phyloP scores from a whole-genome alignment of 92 coral and sea anemone species.

The Porites divaricata region DNA sequence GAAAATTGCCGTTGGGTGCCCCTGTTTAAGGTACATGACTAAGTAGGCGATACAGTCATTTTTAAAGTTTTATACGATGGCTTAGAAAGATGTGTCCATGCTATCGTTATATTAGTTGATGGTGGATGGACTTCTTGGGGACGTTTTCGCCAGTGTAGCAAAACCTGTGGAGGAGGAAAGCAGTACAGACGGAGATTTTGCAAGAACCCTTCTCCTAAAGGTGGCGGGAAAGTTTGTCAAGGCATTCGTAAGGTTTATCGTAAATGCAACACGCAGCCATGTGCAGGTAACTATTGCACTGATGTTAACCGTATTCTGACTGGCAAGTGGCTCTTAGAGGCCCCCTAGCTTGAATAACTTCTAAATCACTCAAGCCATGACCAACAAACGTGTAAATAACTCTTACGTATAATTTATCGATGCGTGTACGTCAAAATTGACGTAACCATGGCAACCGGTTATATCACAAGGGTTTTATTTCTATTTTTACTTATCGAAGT shows the following conservation, averaged over 20 bases:
- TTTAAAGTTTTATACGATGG: too few relatives aligned
- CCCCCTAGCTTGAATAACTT: too few relatives aligned
- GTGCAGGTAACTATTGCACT: slow-evolving; percentile 27
- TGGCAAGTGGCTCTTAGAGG: too few relatives aligned
- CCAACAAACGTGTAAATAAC: background rate
- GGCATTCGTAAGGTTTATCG: slow-evolving; percentile 8
- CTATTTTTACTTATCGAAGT: too few relatives aligned
- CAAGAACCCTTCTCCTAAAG: slow-evolving; percentile 51
- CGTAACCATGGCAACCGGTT: too few relatives aligned
- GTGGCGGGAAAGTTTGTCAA: slow-evolving; percentile 51
- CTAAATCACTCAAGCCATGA: too few relatives aligned
- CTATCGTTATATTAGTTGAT: slow-evolving; percentile 4
- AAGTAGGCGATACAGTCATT: too few relatives aligned
- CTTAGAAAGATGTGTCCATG: background rate
- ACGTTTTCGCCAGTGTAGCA: slow-evolving; percentile 35
- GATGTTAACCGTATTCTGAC: background rate
- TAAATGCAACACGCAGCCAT: slow-evolving; percentile 29
- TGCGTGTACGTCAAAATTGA: too few relatives aligned
- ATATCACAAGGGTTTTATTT: too few relatives aligned
- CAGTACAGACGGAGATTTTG: slow-evolving; percentile 52
- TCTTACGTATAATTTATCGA: too few relatives aligned
- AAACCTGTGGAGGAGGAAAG: slow-evolving; percentile 44
- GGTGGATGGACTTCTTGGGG: slow-evolving; percentile 55
- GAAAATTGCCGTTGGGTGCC: too few relatives aligned
- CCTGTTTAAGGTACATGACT: too few relatives aligned